These are phyloP conservation scores for Agriopis leucophaearia DNA, from an alignment of 2,888 invertebrate species.

Conservation along the genomic window DNA sequence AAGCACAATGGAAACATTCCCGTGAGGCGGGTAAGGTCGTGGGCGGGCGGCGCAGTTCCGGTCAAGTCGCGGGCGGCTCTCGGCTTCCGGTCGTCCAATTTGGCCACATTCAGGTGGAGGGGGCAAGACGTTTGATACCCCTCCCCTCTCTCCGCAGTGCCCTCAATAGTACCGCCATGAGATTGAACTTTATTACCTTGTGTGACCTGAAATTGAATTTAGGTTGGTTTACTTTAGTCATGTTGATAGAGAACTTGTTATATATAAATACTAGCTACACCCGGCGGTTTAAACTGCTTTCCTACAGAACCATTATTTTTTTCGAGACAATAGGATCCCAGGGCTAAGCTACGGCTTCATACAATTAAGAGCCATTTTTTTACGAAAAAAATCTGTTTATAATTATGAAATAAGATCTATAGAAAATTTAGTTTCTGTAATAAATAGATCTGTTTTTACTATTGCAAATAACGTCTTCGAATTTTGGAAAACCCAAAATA, in stretches of 20 bases:
- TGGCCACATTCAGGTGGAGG: constrained; percentile 79
- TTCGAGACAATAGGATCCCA: too few relatives aligned
- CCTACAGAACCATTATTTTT: too few relatives aligned
- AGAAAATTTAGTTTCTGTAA: too few relatives aligned
- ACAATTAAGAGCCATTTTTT: too few relatives aligned
- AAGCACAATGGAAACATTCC: constrained; percentile 58
- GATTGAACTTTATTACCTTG: constrained; percentile 31
- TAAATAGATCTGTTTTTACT: too few relatives aligned
- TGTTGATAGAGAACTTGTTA: neutral
- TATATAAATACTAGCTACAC: too few relatives aligned
- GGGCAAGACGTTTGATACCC: constrained; percentile 74
- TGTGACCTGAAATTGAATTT: constrained; percentile 29
- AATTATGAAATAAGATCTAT: too few relatives aligned
- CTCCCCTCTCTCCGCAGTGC: constrained; percentile 42
- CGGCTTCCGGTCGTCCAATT: constrained; percentile 83
- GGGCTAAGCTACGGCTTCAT: too few relatives aligned
- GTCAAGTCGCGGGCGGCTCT: constrained; percentile 83
- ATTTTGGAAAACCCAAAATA: too few relatives aligned
- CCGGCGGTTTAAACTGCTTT: too few relatives aligned
- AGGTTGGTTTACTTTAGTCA: neutral
- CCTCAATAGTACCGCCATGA: constrained; percentile 25
- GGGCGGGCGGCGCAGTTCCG: constrained; percentile 78
- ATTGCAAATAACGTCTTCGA: too few relatives aligned
- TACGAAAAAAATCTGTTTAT: too few relatives aligned
- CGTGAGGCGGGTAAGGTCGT: constrained; percentile 67